These are phyloP conservation scores for Pelagia noctiluca DNA, from an alignment of 30 jellyfish, hydroid and myxozoan genomes.

Conservation along the genomic window DNA sequence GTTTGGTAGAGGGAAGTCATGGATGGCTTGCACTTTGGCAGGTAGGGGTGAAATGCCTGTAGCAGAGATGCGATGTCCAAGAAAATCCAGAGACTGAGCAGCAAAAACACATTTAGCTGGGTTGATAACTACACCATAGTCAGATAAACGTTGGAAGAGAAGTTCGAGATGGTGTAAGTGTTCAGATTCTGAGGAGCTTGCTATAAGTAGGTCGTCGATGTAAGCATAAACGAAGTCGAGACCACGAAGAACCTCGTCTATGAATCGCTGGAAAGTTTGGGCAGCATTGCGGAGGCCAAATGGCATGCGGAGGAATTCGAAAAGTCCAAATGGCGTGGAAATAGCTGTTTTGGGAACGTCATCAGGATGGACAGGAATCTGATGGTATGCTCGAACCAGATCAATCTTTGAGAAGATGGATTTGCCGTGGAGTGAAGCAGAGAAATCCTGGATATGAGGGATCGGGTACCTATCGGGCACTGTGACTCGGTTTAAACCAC, in stretches of 20 bases:
- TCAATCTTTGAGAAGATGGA: too few species aligned
- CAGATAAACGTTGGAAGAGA: constrained; percentile 11
- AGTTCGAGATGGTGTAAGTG: constrained; percentile 38
- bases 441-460: too few species aligned
- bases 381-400: too few species aligned
- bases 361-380: too few species aligned
- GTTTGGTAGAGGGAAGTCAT: too few species aligned
- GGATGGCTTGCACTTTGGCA: constrained; percentile 24
- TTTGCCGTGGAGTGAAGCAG: too few species aligned
- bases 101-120: constrained; percentile 35
- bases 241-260: constrained; percentile 30
- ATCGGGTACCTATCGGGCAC: too few species aligned
- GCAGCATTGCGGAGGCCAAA: constrained; percentile 47
- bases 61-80: constrained; percentile 28
- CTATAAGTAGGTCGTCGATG: constrained; percentile 39
- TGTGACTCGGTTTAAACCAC: too few species aligned
- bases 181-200: constrained; percentile 22
- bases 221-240: constrained; percentile 27
- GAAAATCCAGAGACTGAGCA: constrained; percentile 4
- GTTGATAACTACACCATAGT: constrained; percentile 15
- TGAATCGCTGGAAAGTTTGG: constrained; percentile 32
- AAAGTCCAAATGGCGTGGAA: too few species aligned
- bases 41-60: too few species aligned
- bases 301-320: constrained; percentile 37
- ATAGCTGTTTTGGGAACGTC: too few species aligned